Evolutionary conservation across 2,797 vertebrate species (phyloP), one percentile per base, ranked within the genome.

Genomic region (Pelobates cultripes): DNA sequence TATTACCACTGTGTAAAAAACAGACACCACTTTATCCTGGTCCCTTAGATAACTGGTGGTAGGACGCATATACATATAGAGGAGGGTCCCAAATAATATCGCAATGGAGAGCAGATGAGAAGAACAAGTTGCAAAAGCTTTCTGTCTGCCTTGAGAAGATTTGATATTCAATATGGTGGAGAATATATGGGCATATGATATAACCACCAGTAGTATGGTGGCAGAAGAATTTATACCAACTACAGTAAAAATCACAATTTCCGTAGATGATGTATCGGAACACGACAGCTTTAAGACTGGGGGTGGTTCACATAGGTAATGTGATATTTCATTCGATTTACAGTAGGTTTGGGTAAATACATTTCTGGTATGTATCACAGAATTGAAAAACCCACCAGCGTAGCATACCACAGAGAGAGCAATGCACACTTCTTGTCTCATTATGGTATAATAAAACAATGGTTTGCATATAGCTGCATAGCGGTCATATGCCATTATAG

Each of bases 1-100:
- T 13, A 69, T 78, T 13, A 83, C 42, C 6, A 83, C 43, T 68
- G 81, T 83, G 57, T 78, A 83, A 14, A 83, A 83, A 43, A 78
- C 15, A 70, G 81, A 83, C 43, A 70, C 43, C 10, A 78, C 64
- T 75, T 60, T 72, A 51, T 83, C 81, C 70, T 83, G 75, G 28
- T 78, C 61, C 4, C 41, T 40, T 3, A 43, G n/a, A n/a, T 73
- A 83, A 61, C 57, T 61, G 47, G 47, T 6, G 47, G 10, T 10
- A 6, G 61, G 61, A 7, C 61, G 61, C 61, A 64, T 64, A n/a
- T 64, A 64, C 61, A 64, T 40, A 64, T 40, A 64, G 3, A 40
- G 4, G 0, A 64, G 61, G 15, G 61, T 64, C 61, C 61, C 61
- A 64, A 64, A 64, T 64, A 64, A 64, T 28, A 64, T 64, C n/a